Conservation (phyloP, 2,113 vertebrate genomes). For the Aegypius monachus region DNA sequence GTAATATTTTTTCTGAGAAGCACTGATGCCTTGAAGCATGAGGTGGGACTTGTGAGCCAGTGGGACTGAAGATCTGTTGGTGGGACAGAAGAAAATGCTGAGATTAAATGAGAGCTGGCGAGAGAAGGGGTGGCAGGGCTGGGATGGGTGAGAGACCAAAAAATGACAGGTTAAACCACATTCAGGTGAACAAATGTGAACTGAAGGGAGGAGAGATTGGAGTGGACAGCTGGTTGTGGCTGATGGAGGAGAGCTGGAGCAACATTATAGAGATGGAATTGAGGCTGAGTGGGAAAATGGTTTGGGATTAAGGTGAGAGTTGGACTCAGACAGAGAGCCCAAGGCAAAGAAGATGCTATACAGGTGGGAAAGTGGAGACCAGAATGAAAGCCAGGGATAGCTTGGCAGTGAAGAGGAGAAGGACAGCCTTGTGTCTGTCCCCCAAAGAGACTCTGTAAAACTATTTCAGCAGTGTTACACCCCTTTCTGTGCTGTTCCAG, state of each 20-base stretch:
- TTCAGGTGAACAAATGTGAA: not conserved
- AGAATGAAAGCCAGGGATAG: not conserved
- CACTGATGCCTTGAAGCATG: not conserved
- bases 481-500: accelerated
- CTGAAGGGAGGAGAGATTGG: not conserved
- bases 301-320: not conserved
- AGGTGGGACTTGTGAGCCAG: not conserved
- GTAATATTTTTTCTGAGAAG: not conserved
- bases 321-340: not conserved
- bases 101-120: not conserved
- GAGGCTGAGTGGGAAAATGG: not conserved
- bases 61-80: not conserved
- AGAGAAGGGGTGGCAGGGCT: not conserved
- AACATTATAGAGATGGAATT: not conserved
- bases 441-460: not conserved
- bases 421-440: not conserved
- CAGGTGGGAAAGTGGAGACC: not conserved
- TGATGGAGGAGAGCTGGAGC: not conserved
- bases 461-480: not conserved
- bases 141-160: not conserved
- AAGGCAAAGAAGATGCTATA: not conserved
- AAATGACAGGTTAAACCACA: not conserved
- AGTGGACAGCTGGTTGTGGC: not conserved
- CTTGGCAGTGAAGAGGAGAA: not conserved
- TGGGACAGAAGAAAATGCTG: not conserved